phyloP scores from a whole-genome alignment of 2,888 invertebrate species.

The Andrena bucephala region DNA sequence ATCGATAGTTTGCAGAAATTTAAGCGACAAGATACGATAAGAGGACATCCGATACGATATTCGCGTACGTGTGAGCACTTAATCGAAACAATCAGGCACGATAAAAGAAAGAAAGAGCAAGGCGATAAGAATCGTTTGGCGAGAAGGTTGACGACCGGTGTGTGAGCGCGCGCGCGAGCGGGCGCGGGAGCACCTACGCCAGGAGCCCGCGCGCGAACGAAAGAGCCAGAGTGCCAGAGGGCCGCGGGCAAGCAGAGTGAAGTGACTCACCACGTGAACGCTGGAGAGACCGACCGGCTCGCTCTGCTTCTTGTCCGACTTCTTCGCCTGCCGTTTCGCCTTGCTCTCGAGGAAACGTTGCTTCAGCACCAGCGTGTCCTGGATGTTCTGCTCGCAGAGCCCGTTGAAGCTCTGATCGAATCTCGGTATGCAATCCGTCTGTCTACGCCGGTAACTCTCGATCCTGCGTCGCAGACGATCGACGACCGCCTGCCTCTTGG shows the following conservation, averaged over 20 bases:
- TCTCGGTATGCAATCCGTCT: conserved; percentile 94
- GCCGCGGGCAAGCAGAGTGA: conserved; percentile 42
- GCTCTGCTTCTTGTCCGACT: conserved; percentile 90
- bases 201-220: conserved; percentile 23
- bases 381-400: conserved; percentile 95
- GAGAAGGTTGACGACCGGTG: conserved; percentile 52
- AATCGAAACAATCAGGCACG: not conserved
- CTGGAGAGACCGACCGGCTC: conserved; percentile 86
- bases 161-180: not conserved
- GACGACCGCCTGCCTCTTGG: conserved; percentile 94
- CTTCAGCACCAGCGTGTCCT: conserved; percentile 94
- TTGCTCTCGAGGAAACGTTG: conserved; percentile 96
- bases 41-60: too few relatives aligned
- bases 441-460: conserved; percentile 94
- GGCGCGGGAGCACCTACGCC: conserved; percentile 34
- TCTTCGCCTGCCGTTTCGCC: conserved; percentile 93
- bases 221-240: conserved; percentile 29
- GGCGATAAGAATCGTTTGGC: conserved; percentile 34
- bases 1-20: too few relatives aligned
- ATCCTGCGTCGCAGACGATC: conserved; percentile 94
- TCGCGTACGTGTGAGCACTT: too few relatives aligned
- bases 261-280: conserved; percentile 83
- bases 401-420: conserved; percentile 95
- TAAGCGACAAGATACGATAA: too few relatives aligned
- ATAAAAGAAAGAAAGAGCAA: conserved; percentile 13